Evolutionary conservation across 2,797 vertebrate genomes (phyloP), one percentile per base, ranked within the genome.

Genomic region (Glossophaga mutica): DNA sequence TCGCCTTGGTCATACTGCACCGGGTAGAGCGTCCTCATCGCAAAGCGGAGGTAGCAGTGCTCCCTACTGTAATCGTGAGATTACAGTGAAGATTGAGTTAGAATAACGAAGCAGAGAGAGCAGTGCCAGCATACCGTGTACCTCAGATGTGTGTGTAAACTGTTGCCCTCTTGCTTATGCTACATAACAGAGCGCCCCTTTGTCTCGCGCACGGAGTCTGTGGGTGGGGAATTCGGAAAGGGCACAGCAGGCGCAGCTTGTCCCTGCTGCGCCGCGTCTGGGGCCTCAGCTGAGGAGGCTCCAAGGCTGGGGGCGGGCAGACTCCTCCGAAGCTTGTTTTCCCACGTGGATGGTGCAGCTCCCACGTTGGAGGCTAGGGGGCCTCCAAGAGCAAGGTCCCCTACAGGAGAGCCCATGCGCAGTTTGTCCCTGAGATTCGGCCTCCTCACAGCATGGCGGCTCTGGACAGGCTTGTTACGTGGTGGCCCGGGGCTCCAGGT

Each of bases 371-470:
- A n/a, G 50, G 24, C 9, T 57, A 62, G 2, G 14, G 21, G n/a
- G 4, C 59, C n/a, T 32, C 26, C 7, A 24, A 71, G 74, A 59
- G 62, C 29, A 55, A 62, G 74, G 37, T 68, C 62, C n/a, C 65
- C 14, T 34, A 37, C 18, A 22, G 50, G 42, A 0, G 19, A 21
- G 42, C 21, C 44, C 11, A 26, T 32, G 14, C 19, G 0, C 1
- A 4, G n/a, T 12, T 44, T 59, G 26, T 59, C 46, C 16, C 2
- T 5, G 11, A n/a, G 18, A n/a, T 21, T 22, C 22, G 83, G 19
- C 50, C 48, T 79, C 52, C 62, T 78, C 39, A 48, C 48, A n/a
- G 62, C 39, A 3, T 48, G 91, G 48, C 2, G 0, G 62, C 37
- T 55, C 11, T 16, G 42, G 42, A 11, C 48, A 22, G 42, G 4